These are phyloP conservation scores for Jordanella pulchra DNA, from an alignment of 2,797 vertebrate species.

Conservation along the genomic window DNA sequence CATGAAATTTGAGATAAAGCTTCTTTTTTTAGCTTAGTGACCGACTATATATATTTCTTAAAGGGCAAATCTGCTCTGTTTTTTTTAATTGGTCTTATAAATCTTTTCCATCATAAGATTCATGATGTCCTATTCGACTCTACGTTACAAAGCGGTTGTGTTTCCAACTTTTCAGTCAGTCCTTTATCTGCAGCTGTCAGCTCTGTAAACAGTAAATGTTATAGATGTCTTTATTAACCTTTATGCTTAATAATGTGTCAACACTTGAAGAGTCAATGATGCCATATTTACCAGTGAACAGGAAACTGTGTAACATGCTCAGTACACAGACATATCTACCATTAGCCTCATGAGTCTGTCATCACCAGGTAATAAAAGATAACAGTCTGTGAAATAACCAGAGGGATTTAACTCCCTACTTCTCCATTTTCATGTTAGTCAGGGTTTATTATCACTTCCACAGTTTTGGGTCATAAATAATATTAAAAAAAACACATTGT, in stretches of 20 bases:
- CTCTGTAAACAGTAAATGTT: conserved; percentile 60
- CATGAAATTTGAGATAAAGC: too few relatives aligned
- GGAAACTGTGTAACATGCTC: conserved; percentile 36
- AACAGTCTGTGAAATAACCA: neutral
- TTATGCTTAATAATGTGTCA: conserved; percentile 52
- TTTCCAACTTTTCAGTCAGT: conserved; percentile 15
- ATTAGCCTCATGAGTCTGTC: neutral
- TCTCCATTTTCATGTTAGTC: neutral
- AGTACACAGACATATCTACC: conserved; percentile 11
- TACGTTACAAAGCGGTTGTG: conserved; percentile 34
- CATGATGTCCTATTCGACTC: neutral
- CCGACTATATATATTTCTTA: too few relatives aligned
- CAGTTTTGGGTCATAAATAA: neutral
- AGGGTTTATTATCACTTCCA: neutral
- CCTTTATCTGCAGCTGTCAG: conserved; percentile 66
- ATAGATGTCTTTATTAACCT: conserved; percentile 56
- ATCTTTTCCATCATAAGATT: neutral
- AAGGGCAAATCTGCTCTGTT: too few relatives aligned
- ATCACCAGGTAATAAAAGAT: conserved; percentile 9
- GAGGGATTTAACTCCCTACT: neutral
- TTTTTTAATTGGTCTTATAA: too few relatives aligned
- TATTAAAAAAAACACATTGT: neutral
- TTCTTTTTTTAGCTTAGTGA: too few relatives aligned
- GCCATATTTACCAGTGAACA: conserved; percentile 55
- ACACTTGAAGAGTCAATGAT: conserved; percentile 41